phyloP scores from a whole-genome alignment of 2,888 invertebrate species.

The Parnassius mnemosyne region DNA sequence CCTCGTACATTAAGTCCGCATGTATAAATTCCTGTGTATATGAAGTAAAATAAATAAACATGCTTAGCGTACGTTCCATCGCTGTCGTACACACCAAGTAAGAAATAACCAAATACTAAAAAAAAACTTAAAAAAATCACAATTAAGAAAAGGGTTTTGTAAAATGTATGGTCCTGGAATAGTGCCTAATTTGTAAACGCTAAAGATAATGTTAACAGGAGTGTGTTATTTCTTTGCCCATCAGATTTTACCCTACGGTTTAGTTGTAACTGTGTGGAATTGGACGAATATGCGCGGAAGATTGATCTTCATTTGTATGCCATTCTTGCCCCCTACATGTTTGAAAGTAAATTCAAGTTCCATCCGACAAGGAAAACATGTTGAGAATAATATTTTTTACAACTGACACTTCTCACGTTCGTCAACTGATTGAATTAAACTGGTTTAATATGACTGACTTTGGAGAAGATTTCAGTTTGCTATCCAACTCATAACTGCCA shows the following conservation, averaged over 20 bases:
- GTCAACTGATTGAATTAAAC: slow-evolving; percentile 21
- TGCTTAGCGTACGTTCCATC: no score
- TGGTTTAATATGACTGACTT: slow-evolving; percentile 19
- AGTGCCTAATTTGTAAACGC: slow-evolving; percentile 3
- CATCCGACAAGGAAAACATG: no score
- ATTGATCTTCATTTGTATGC: slow-evolving; percentile 5
- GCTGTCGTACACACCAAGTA: no score
- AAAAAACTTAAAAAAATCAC: no score
- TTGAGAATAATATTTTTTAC: neutral
- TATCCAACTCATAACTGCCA: slow-evolving; percentile 7
- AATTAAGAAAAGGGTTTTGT: neutral
- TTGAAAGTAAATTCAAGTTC: neutral
- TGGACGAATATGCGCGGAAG: neutral
- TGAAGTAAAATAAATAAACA: no score
- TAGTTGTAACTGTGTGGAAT: slow-evolving; percentile 6
- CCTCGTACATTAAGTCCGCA: no score
- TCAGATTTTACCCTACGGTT: neutral
- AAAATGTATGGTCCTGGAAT: slow-evolving; percentile 5
- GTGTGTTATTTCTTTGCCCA: slow-evolving; percentile 3
- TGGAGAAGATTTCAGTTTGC: slow-evolving; percentile 11
- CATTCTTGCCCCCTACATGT: slow-evolving; percentile 11
- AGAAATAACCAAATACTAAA: no score
- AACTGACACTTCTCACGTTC: slow-evolving; percentile 10
- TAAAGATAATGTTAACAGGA: neutral
- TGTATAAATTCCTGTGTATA: no score